Evolutionary conservation across 2,888 invertebrate genomes (phyloP).

Genomic region (Chironomus tentans): DNA sequence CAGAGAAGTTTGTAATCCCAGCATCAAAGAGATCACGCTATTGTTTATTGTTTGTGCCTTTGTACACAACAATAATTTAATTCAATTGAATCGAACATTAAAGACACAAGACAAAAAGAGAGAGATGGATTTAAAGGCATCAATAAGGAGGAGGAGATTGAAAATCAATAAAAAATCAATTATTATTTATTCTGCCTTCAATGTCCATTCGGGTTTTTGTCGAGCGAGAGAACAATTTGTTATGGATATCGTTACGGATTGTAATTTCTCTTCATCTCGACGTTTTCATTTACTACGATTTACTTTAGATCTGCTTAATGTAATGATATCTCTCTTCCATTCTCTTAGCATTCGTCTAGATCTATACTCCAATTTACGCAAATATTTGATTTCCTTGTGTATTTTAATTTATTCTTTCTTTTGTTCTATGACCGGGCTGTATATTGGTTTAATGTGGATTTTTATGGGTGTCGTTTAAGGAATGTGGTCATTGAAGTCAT

Average conservation of each 20-base stretch:
- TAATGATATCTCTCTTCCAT: background rate
- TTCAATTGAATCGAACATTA: background rate
- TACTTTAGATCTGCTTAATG: background rate
- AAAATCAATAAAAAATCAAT: slow-evolving; percentile 11
- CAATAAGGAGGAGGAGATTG: background rate
- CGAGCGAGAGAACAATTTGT: background rate
- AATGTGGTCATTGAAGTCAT: too few relatives aligned
- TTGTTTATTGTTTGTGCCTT: background rate
- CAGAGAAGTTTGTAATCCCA: too few relatives aligned
- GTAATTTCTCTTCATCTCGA: background rate
- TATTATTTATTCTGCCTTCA: slow-evolving; percentile 3
- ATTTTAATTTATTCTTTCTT: too few relatives aligned
- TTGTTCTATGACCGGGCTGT: too few relatives aligned
- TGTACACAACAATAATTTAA: background rate
- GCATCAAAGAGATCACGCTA: too few relatives aligned
- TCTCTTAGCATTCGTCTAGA: background rate
- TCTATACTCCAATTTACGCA: background rate
- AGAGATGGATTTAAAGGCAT: too few relatives aligned
- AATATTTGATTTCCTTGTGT: background rate
- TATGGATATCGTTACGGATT: slow-evolving; percentile 1
- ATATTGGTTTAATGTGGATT: too few relatives aligned
- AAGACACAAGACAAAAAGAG: background rate
- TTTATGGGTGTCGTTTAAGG: too few relatives aligned
- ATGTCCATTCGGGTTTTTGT: background rate
- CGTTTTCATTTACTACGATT: background rate